A percentile compares a stretch with the other conserved stretches of the same genome.
phyloP scores from a whole-genome alignment of 2,888 invertebrate species.

The Dexiosoma caninum region DNA sequence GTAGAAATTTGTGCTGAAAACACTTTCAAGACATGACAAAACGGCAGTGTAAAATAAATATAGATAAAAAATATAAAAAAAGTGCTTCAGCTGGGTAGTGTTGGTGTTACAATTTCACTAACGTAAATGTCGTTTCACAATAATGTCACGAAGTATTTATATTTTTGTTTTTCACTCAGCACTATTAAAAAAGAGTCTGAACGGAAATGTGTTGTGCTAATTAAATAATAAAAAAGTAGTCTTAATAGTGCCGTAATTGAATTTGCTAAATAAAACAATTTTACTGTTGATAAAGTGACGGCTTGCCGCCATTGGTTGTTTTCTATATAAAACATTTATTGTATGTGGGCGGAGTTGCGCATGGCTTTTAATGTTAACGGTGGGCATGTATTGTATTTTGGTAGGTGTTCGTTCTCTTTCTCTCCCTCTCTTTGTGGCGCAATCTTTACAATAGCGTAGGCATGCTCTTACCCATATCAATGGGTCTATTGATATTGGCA shows the following conservation, averaged over 20 bases:
- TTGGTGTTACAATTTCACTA: constrained; percentile 32
- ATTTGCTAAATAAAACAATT: constrained; percentile 14
- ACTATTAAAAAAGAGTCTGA: too few species aligned
- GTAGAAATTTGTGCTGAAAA: constrained; percentile 41
- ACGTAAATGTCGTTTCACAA: neutral
- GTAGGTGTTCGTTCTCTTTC: neutral
- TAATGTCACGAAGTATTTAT: too few species aligned
- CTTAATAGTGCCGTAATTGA: constrained; percentile 46
- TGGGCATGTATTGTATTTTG: neutral
- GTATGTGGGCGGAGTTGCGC: constrained; percentile 60
- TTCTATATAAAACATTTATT: constrained; percentile 4
- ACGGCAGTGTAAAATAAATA: constrained; percentile 3
- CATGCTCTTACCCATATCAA: constrained; percentile 9
- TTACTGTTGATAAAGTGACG: neutral
- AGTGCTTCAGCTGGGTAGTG: neutral
- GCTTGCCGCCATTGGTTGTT: constrained; percentile 41
- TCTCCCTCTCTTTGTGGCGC: neutral
- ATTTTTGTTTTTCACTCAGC: too few species aligned
- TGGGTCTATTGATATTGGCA: constrained; percentile 23
- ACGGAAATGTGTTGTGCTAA: constrained; percentile 35
- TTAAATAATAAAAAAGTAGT: constrained; percentile 51
- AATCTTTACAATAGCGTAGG: neutral
- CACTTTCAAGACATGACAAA: constrained; percentile 23
- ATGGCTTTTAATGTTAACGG: constrained; percentile 10
- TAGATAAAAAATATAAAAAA: neutral